Evolutionary conservation across 2,888 invertebrate genomes (phyloP).

Genomic region (Lasiommata megera): DNA sequence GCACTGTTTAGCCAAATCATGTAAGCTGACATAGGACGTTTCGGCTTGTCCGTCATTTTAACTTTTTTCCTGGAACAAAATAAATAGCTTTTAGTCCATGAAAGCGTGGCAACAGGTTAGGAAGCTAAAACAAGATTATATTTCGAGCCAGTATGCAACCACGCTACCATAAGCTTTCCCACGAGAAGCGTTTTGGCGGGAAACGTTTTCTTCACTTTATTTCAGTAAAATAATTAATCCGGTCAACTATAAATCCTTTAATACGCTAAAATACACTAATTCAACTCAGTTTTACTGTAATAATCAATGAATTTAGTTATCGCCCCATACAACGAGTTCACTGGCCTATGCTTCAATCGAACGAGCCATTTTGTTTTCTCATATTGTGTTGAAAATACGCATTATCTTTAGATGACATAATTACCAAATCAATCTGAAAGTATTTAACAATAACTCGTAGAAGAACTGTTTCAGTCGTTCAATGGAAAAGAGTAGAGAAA

Average conservation of each 20-base stretch:
- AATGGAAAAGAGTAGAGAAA: conserved; percentile 78
- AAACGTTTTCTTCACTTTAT: conserved; percentile 55
- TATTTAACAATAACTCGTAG: conserved; percentile 70
- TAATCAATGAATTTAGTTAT: conserved; percentile 58
- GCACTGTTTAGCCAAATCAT: conserved; percentile 97
- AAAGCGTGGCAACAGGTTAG: conserved; percentile 58
- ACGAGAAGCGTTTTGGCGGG: conserved; percentile 79
- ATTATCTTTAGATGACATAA: conserved; percentile 69
- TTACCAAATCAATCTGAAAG: conserved; percentile 68
- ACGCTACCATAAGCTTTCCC: conserved; percentile 51
- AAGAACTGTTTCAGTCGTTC: conserved; percentile 71
- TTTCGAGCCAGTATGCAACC: conserved; percentile 47
- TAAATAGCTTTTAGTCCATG: conserved; percentile 37
- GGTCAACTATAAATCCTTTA: conserved; percentile 32
- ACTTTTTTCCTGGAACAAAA: conserved; percentile 72
- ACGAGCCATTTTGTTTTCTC: conserved; percentile 82
- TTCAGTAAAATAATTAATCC: conserved; percentile 24
- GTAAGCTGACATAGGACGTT: conserved; percentile 95
- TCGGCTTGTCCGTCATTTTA: conserved; percentile 95
- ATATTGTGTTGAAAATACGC: conserved; percentile 78
- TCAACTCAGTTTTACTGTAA: conserved; percentile 35
- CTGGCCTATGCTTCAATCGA: conserved; percentile 77
- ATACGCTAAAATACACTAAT: conserved; percentile 34
- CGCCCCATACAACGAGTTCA: conserved; percentile 77
- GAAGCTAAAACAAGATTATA: conserved; percentile 29